Base-by-base conservation (phyloP, 35 echinoderm and acorn worm species). In the Ptychodera flava region DNA sequence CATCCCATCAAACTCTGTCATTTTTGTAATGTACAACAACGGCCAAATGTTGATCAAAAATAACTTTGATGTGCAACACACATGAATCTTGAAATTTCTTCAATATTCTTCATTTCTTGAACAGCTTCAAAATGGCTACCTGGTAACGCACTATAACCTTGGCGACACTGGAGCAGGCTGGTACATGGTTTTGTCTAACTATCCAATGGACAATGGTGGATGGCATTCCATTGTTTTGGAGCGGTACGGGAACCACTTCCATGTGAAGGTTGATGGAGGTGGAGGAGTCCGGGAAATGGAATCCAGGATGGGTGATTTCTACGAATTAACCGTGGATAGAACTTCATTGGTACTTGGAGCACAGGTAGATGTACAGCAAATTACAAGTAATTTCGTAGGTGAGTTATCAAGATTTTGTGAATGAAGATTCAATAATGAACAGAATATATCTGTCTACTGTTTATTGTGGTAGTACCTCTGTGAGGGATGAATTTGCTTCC, bases 211-310 rank as follows among this genome's bases (percentile, higher is more conserved):
- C 37, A 92, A 99, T 35, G 96, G 96, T 75, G 89, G 84, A 36
- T 99, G 96, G 96, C 96, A 99, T 32, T 37, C 78, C 32, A 86
- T 99, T n/a, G 79, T 79, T 29, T 90, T 94, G 45, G 91, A 94
- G 82, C 96, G 96, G 33, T 94, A 86, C 86, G 96, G 93, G 45
- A 92, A 92, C 90, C 86, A 86, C 64, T 82, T 99, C 1, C 86
- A 85, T 22, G 88, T 99, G 38, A 94, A 92, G 53, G 89, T 99
- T 35, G 96, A 99, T 38, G 93, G 96, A 15, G 96, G 96, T 0
- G 95, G 96, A 2, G 96, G 96, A 34, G 93, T 92, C 34, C 85
- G 93, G 28, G 89, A 99, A 88, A 86, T 86, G 29, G 93, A 99
- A 93, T 92, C 82, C 87, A 80, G 90, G 27, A 88, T 90, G 31